Evolutionary conservation across 2,888 invertebrate genomes (phyloP), one percentile per base, ranked within the genome.

Genomic region (Augiades crinisus): DNA sequence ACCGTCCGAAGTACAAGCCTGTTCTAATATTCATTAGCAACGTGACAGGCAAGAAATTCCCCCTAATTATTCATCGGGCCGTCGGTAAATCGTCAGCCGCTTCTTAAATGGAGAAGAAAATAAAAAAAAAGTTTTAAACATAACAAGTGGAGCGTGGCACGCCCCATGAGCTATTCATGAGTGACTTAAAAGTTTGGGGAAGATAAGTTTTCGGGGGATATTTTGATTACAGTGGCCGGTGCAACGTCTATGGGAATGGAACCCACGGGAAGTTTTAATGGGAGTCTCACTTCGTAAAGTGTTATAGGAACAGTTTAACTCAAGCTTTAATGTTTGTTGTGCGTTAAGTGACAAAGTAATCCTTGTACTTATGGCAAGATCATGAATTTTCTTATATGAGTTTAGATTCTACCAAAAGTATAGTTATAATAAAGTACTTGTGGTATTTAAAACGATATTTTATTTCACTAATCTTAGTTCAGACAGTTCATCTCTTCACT

Each of bases 21-120:
- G 69, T 74, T 82, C 74, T 79, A 78, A 83, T 85, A 87, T 87
- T 89, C 85, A 88, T 89, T 89, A 86, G 70, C 64, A 63, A 68
- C 78, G 80, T 87, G 88, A 87, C 87, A 78, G 76, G 81, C 84
- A 82, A 85, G 80, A 89, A 85, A 84, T 82, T 80, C 74, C 73
- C 61, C 57, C 72, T 86, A 89, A 89, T 89, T 88, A 88, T 88
- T 89, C 88, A 87, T 84, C 75, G 75, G 68, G 63, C 72, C 76
- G 78, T 75, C 77, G 80, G 76, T 75, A 81, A 82, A 83, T 86
- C 81, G 82, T 75, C 82, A 79, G 80, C 65, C 70, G 72, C 74
- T 66, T 75, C 80, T 67, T 83, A 83, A 84, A 86, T 83, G 79
- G 78, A 63, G 73, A 73, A 72, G 72, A 79, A 83, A 81, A 85